Evolutionary conservation across 2,888 invertebrate species (phyloP).

Genomic region (Acholoe squamosa): DNA sequence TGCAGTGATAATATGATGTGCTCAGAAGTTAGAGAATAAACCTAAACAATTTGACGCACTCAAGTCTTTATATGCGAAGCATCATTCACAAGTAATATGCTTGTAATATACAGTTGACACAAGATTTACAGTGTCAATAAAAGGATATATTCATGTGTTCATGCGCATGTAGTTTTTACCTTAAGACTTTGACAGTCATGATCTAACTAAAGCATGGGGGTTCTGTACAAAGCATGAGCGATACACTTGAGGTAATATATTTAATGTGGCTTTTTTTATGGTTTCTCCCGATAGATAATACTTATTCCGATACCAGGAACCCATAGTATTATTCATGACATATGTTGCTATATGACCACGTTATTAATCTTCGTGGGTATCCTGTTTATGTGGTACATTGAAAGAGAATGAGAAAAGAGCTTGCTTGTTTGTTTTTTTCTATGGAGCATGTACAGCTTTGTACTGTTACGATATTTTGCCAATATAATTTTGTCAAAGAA

Average conservation of each 20-base stretch:
- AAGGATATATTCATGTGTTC: neutral
- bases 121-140: neutral
- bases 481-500: neutral
- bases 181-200: neutral
- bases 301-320: conserved; percentile 10
- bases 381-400: neutral
- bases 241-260: conserved; percentile 47
- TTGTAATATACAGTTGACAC: conserved; percentile 7
- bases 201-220: conserved; percentile 13
- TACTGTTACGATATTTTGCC: conserved; percentile 13
- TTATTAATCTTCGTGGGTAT: conserved; percentile 25
- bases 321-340: conserved; percentile 12
- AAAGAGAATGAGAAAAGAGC: neutral
- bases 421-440: conserved; percentile 16
- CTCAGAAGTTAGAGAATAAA: neutral
- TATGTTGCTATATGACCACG: conserved; percentile 47
- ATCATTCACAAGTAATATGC: neutral
- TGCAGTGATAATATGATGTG: neutral
- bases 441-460: neutral
- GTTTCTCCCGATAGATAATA: neutral
- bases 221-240: neutral
- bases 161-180: neutral
- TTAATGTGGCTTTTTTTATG: conserved; percentile 36
- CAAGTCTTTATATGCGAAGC: neutral
- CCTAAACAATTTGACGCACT: neutral